Percentiles rank a stretch among this genome's conserved stretches.
Conservation (phyloP, 2,113 vertebrate genomes). For the Myrmecobius fasciatus region DNA sequence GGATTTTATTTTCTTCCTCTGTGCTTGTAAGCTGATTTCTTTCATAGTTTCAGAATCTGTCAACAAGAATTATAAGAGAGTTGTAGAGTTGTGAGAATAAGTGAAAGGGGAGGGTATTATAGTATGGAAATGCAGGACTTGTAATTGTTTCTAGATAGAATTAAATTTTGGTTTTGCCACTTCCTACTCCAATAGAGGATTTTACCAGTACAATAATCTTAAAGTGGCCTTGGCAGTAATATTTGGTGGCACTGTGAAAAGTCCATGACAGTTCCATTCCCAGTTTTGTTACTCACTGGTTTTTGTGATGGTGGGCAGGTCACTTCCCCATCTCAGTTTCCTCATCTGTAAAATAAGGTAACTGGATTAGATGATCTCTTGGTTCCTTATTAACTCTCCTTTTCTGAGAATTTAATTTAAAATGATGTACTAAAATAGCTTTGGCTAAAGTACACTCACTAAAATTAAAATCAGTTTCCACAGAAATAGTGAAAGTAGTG, state of each 20-base stretch:
- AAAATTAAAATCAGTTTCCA: background rate
- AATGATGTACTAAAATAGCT: background rate
- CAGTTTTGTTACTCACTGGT: background rate
- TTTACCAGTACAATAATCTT: constrained; percentile 40
- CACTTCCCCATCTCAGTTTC: background rate
- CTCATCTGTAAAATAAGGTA: background rate
- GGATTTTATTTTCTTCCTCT: constrained; percentile 45
- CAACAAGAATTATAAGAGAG: constrained; percentile 51
- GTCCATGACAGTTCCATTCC: constrained; percentile 11
- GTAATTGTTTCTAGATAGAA: constrained; percentile 29
- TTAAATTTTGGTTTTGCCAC: constrained; percentile 36
- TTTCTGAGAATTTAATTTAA: background rate
- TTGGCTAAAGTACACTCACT: background rate
- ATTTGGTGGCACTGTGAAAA: constrained; percentile 28
- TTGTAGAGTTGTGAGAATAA: background rate
- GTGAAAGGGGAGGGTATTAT: constrained; percentile 31
- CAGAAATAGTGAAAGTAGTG: background rate
- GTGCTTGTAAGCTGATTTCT: constrained; percentile 54
- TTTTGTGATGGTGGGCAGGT: background rate
- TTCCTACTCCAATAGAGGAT: constrained; percentile 41
- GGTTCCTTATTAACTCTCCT: background rate
- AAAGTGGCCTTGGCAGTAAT: constrained; percentile 28
- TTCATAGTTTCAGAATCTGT: constrained; percentile 44
- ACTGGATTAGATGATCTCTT: background rate
- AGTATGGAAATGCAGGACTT: constrained; percentile 11